Base-by-base conservation (phyloP, 2,888 invertebrate genomes). In the Augochlorella aurata region DNA sequence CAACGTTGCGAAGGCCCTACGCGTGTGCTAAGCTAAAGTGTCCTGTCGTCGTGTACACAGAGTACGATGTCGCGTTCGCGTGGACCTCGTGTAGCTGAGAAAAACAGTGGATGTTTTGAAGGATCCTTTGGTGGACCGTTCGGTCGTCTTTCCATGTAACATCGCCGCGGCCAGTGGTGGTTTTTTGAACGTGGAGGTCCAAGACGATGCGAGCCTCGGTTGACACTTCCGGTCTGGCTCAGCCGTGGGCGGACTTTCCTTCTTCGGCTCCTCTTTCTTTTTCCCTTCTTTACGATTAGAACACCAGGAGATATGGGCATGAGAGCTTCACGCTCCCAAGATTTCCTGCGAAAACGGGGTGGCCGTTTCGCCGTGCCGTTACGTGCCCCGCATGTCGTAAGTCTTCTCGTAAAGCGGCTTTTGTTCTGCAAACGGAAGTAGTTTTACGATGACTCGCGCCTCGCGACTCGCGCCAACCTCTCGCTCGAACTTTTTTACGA, bases 361-460 rank as follows among this genome's bases (percentile, higher is more conserved):
- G 52, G 79, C 24, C 65, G 68, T 66, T 21, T 45, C 54, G 45
- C 49, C 49, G 66, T 76, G 70, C 29, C 38, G 77, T 80, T 80
- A 84, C 83, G 84, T 80, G 79, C 73, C 69, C 69, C 29, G 84
- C 77, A 72, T 84, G 74, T 85, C 83, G 76, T 83, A 81, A 83
- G 81, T 83, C 81, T 85, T 85, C 84, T 78, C 74, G 81, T 76
- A 78, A 81, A 83, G 76, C 83, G 74, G 79, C 81, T 83, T 85
- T 85, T 83, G 81, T 85, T 78, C 77, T 68, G 77, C 79, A 69
- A 81, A 81, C 85, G 84, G 81, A 81, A 81, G 81, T 80, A 78
- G 83, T 81, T 83, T 74, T 68, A 79, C 85, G 83, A 83, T 70
- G 74, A 83, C 72, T 83, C 83, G 74, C 77, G 73, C 69, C 66